Conservation (phyloP, 2,888 invertebrate genomes). For the Sinohyriopsis cumingii region DNA sequence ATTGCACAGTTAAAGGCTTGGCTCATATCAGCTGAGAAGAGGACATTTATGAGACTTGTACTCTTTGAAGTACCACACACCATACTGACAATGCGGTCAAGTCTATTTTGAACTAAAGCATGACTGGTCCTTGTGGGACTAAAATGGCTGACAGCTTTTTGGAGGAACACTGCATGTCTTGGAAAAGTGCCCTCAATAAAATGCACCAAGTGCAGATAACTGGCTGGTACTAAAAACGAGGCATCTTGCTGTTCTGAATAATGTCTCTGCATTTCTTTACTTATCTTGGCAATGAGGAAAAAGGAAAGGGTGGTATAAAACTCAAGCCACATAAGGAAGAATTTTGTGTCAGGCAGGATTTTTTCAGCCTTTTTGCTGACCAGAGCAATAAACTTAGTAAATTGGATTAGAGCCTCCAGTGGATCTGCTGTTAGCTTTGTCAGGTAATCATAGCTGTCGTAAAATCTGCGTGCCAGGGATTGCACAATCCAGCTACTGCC, state of each 20-base stretch:
- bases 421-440: slow-evolving; percentile 29
- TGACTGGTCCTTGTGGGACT: slow-evolving; percentile 1
- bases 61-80: slow-evolving; percentile 21
- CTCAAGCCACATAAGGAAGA: slow-evolving; percentile 52
- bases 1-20: slow-evolving; percentile 14
- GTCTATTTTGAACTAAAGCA: slow-evolving; percentile 17
- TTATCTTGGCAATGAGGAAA: slow-evolving; percentile 35
- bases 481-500: slow-evolving; percentile 17
- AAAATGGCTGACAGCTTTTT: slow-evolving; percentile 26
- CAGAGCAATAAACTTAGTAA: slow-evolving; percentile 44
- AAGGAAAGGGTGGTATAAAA: slow-evolving; percentile 43
- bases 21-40: slow-evolving; percentile 11
- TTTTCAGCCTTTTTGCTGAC: slow-evolving; percentile 18
- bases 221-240: slow-evolving; percentile 36
- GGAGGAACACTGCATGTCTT: slow-evolving; percentile 9
- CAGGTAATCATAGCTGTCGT: slow-evolving; percentile 33
- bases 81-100: slow-evolving; percentile 25
- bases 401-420: slow-evolving; percentile 43
- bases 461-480: slow-evolving; percentile 36
- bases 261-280: slow-evolving; percentile 1
- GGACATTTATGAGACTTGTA: slow-evolving; percentile 22
- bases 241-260: slow-evolving; percentile 17
- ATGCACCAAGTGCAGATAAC: slow-evolving; percentile 31
- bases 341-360: slow-evolving; percentile 37
- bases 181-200: slow-evolving; percentile 41